Evolutionary conservation across 2,113 vertebrate species (phyloP).

Genomic region (Solea senegalensis): DNA sequence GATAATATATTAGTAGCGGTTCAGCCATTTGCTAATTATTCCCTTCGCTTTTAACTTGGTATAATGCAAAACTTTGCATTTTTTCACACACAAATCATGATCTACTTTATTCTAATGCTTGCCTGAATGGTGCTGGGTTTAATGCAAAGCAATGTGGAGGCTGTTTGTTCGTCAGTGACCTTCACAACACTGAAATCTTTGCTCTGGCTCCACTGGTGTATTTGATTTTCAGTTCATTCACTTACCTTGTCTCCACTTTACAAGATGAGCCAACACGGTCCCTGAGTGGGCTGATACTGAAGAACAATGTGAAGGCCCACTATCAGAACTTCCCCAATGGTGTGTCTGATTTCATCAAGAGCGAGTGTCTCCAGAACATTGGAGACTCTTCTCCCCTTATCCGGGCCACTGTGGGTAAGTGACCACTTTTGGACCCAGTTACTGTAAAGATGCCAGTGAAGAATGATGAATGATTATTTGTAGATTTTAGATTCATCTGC

Average conservation of each 20-base stretch:
- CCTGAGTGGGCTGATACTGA: constrained; percentile 95
- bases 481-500: no score
- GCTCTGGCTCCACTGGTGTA: not conserved
- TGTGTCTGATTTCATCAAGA: constrained; percentile 97
- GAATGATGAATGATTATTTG: not conserved
- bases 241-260: constrained; percentile 10
- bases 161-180: not conserved
- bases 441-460: not conserved
- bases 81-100: not conserved
- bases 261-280: constrained; percentile 97
- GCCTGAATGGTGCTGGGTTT: not conserved
- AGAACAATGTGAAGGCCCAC: constrained; percentile 98
- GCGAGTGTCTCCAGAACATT: constrained; percentile 94
- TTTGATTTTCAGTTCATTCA: not conserved
- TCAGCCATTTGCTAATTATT: not conserved
- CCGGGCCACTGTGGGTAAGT: constrained; percentile 95
- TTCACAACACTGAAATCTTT: not conserved
- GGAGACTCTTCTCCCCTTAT: constrained; percentile 97
- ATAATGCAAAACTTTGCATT: not conserved
- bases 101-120: not conserved
- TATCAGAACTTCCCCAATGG: constrained; percentile 96
- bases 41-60: not conserved
- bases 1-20: no score
- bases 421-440: not conserved
- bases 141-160: not conserved